Evolutionary conservation across 2,113 vertebrate genomes (phyloP).

Genomic region (Nicator chloris): DNA sequence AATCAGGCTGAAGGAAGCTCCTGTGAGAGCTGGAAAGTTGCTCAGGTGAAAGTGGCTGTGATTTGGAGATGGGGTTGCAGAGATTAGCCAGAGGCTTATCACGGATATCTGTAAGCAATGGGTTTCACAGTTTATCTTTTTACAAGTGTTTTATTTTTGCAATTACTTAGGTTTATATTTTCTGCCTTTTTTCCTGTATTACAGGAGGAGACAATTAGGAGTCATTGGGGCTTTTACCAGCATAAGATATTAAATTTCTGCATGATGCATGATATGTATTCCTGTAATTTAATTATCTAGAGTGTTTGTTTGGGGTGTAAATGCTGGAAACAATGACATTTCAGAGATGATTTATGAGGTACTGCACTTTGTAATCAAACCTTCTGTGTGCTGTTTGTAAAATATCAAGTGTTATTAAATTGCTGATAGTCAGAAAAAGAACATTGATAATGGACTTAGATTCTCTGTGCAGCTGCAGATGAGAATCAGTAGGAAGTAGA

Average conservation of each 20-base stretch:
- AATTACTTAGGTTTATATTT: neutral
- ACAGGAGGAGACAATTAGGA: neutral
- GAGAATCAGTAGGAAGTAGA: neutral
- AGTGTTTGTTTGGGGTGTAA: neutral
- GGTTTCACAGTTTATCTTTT: neutral
- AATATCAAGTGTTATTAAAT: neutral
- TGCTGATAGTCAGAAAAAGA: neutral
- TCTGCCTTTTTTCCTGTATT: neutral
- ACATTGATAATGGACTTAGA: neutral
- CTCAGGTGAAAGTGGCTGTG: neutral
- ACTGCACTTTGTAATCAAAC: neutral
- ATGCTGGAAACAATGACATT: neutral
- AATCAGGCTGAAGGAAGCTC: neutral
- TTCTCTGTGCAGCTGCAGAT: neutral
- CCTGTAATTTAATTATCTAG: slow-evolving; percentile 6
- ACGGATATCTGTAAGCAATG: neutral
- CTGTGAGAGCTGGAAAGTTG: neutral
- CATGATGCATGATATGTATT: neutral
- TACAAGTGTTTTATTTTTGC: neutral
- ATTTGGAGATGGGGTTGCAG: neutral
- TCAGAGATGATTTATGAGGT: neutral
- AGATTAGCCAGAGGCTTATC: neutral
- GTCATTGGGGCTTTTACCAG: neutral
- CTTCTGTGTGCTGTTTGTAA: neutral
- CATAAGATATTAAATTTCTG: neutral